These are phyloP conservation scores for Bellardia pandia DNA, from an alignment of 2,888 invertebrate species.

Conservation along the genomic window DNA sequence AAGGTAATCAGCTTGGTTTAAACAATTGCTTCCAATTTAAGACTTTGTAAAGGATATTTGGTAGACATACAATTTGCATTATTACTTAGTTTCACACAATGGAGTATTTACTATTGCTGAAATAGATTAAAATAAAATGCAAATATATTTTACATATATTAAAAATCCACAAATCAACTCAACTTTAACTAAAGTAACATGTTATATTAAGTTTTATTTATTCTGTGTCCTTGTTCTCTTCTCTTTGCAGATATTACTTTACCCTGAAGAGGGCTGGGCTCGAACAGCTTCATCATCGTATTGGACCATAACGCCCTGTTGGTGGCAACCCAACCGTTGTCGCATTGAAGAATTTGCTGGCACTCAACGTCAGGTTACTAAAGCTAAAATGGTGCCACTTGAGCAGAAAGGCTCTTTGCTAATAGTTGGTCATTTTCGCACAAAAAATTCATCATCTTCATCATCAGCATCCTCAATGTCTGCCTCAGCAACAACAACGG, in stretches of 20 bases:
- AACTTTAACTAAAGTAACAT: neutral
- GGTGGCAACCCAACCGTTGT: conserved; percentile 93
- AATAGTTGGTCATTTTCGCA: conserved; percentile 88
- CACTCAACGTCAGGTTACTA: conserved; percentile 86
- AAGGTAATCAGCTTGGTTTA: too few species aligned
- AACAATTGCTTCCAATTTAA: too few species aligned
- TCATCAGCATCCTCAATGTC: conserved; percentile 27
- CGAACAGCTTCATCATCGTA: conserved; percentile 93
- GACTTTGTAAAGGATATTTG: too few species aligned
- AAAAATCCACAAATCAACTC: neutral
- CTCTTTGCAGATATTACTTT: conserved; percentile 89
- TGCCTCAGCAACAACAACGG: neutral
- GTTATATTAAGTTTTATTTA: conserved; percentile 34
- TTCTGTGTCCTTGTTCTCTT: conserved; percentile 27
- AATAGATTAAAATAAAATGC: neutral
- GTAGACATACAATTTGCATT: too few species aligned
- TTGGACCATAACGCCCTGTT: conserved; percentile 93
- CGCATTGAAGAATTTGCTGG: conserved; percentile 94
- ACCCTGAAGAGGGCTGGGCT: conserved; percentile 95
- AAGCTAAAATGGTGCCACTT: conserved; percentile 91
- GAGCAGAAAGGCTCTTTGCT: conserved; percentile 90
- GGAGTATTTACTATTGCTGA: neutral
- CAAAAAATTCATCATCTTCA: conserved; percentile 67
- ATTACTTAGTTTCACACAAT: neutral
- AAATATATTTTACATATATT: too few species aligned